Evolutionary conservation across 1,140 invertebrate species (phyloP).

Genomic region (Pristionchus pacificus): DNA sequence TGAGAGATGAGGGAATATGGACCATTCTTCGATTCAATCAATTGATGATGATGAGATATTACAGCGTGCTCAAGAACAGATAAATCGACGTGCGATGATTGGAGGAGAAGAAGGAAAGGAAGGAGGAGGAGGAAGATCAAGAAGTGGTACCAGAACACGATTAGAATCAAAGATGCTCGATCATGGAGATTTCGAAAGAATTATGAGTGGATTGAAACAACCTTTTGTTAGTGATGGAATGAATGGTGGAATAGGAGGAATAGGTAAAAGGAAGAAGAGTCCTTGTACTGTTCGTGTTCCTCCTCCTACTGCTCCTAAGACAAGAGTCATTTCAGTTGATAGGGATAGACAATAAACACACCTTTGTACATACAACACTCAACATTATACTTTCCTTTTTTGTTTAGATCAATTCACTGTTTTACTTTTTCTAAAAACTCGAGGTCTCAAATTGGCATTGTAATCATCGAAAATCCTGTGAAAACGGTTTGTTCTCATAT

Average conservation of each 20-base stretch:
- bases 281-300: constrained; percentile 17
- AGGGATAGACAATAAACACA: constrained; percentile 21
- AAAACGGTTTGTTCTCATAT: too few species aligned
- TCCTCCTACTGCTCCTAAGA: constrained; percentile 28
- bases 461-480: too few species aligned
- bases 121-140: constrained; percentile 1
- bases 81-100: constrained; percentile 17
- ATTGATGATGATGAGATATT: not conserved
- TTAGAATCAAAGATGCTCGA: constrained; percentile 33
- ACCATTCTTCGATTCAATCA: not conserved
- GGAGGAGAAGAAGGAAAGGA: constrained; percentile 5
- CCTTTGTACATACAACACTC: not conserved
- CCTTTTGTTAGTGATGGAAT: constrained; percentile 8
- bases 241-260: constrained; percentile 19
- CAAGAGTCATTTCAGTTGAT: constrained; percentile 17
- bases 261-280: constrained; percentile 5
- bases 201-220: constrained; percentile 18
- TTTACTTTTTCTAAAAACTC: too few species aligned
- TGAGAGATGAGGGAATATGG: not conserved
- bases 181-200: constrained; percentile 34
- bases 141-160: not conserved
- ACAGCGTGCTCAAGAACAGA: constrained; percentile 22
- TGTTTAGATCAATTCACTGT: too few species aligned
- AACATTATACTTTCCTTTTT: too few species aligned
- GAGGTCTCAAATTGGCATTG: too few species aligned